Base-by-base conservation (phyloP, 35 echinoderm and acorn worm genomes). In the Apostichopus parvimensis region DNA sequence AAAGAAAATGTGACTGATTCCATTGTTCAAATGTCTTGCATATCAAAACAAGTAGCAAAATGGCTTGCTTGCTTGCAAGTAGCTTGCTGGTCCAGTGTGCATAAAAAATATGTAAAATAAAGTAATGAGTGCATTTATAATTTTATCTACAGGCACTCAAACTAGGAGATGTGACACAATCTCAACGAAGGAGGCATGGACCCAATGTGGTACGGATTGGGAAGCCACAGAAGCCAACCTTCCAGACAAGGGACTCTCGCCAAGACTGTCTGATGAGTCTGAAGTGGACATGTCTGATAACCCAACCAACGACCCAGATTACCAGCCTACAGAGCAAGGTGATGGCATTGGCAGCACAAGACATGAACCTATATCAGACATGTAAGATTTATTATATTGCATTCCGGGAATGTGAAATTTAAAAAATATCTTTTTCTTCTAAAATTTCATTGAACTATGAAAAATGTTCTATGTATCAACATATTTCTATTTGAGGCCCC, bases 81-180 rank as follows among this genome's bases (percentile, higher is more conserved):
- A 12, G 52, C 21, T 24, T 23, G 6, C 21, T 79, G n/a, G 5
- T 79, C 78, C n/a, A 79, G 18, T 79, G 25, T 24, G 23, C 24
- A 26, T 12, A 24, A 34, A 79, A 79, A 79, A 79, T 6, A 11
- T 34, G 52, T 34, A 45, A 45, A 45, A 45, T 45, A 45, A 45
- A 77, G 17, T 77, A 17, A 77, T 12, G 18, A 9, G 25, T 13
- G 25, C 25, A 12, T 77, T 77, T 77, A 45, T 45, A 3, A 22
- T 26, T 79, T 79, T 13, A 26, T 79, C 12, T 24, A 79, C 21
- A 79, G 78, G 78, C 10, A 79, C 78, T 23, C 78, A 79, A 79
- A 79, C 78, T 53, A 79, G 78, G 10, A 79, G 28, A 34, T 79
- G n/a, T 6, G 21, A 79, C n/a, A 34, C 11, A 0, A 25, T 24